Base-by-base conservation (phyloP, 2,888 invertebrate genomes). In the Drosophila diplacantha region DNA sequence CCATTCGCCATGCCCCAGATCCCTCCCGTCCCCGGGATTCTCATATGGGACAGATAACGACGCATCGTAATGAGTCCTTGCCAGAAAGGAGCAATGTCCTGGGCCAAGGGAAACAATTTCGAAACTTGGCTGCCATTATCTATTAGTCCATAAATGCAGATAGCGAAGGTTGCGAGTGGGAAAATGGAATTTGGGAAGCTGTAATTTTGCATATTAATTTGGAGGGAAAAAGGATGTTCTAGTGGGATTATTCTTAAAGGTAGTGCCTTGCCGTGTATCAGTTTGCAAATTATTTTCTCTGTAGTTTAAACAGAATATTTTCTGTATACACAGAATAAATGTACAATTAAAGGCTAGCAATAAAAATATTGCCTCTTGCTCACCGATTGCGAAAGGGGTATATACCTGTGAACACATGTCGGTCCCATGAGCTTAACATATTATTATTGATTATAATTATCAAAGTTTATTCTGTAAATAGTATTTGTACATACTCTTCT, bases 1-100 rank as follows among this genome's bases (percentile, higher is more conserved):
- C 79, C 84, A 85, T 86, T 86, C 73, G 78, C 68, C 72, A 84
- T 71, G 82, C 72, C 46, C 22, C 39, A 39, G n/a, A 18, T 38
- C 38, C 29, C 9, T 12, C 8, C 26, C 26, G 18, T 32, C 3
- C 9, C 32, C 4, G 32, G 47, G 58, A 57, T 84, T 70, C 81
- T 78, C 75, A 75, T 76, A 73, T 82, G 84, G 84, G 83, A 82
- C 71, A 73, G 76, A 78, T 83, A 77, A 74, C 69, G 60, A 68
- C 66, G 53, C 65, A 52, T 51, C 50, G 65, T 73, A 77, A 81
- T 77, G 81, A 81, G 65, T 52, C 43, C 69, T 49, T 26, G 50
- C 24, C 51, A 39, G 6, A 18, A 3, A 18, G 43, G 44, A 52
- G 34, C 39, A 34, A 22, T 16, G 59, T 35, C 49, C 65, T 38